A percentile compares a stretch with the other conserved stretches of the same genome.
Evolutionary conservation across 2,797 vertebrate genomes (phyloP).

Genomic region (Sparidentex hasta): DNA sequence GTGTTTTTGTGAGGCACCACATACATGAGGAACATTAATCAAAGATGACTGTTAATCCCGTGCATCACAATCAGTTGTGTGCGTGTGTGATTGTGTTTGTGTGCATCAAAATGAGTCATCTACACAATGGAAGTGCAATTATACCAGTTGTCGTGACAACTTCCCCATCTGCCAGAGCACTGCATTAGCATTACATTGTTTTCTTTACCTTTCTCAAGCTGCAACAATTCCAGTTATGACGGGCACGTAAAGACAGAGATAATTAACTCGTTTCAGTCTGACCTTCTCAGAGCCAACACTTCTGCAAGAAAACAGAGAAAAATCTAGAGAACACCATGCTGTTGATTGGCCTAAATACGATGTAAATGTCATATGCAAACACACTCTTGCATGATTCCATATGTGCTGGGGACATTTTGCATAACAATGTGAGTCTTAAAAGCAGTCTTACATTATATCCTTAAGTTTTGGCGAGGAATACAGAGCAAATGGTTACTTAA

Average conservation of each 20-base stretch:
- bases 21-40: not conserved
- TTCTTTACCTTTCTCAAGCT: conserved; percentile 6
- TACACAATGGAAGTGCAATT: not conserved
- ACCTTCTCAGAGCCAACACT: conserved; percentile 43
- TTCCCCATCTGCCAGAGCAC: conserved; percentile 11
- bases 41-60: not conserved
- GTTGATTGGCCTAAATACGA: conserved; percentile 12
- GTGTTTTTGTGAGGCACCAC: not conserved
- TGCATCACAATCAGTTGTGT: not conserved
- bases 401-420: no score
- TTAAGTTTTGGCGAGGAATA: not conserved
- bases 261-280: conserved; percentile 37
- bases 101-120: conserved; percentile 2
- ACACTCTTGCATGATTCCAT: not conserved
- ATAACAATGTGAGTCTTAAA: no score
- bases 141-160: conserved; percentile 13
- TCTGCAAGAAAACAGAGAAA: conserved; percentile 9
- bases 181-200: not conserved
- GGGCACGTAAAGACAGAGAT: not conserved
- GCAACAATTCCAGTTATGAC: not conserved
- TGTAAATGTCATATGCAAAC: conserved; percentile 31
- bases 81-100: not conserved
- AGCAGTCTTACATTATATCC: not conserved
- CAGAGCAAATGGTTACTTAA: not conserved
- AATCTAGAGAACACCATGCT: not conserved